Conservation (phyloP, 2,113 vertebrate genomes). For the Rhineura floridana region DNA sequence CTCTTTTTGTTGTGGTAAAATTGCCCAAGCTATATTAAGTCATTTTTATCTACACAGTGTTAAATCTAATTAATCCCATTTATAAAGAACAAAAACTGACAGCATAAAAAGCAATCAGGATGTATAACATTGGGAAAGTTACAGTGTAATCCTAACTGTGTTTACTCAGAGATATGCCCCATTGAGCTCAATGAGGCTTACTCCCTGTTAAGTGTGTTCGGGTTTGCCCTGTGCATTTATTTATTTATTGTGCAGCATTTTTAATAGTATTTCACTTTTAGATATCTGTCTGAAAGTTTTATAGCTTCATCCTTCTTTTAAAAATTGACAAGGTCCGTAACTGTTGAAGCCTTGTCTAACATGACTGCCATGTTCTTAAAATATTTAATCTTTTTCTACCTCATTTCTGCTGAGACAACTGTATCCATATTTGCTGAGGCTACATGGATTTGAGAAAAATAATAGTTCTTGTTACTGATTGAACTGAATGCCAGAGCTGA, state of each 20-base stretch:
- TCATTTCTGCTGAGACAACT: background rate
- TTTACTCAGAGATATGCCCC: background rate
- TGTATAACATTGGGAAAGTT: background rate
- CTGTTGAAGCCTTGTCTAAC: background rate
- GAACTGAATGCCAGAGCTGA: background rate
- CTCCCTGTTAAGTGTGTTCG: background rate
- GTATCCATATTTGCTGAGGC: background rate
- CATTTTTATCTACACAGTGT: background rate
- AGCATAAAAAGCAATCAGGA: background rate
- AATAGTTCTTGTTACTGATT: background rate
- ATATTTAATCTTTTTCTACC: background rate
- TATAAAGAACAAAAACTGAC: background rate
- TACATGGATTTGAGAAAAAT: background rate
- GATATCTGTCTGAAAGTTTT: background rate
- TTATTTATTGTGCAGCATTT: background rate
- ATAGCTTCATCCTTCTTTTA: accelerated
- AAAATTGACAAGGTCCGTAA: background rate
- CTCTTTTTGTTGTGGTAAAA: background rate
- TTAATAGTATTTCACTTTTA: background rate
- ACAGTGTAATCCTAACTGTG: background rate
- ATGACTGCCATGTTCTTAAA: background rate
- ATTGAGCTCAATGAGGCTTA: background rate
- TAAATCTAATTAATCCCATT: background rate
- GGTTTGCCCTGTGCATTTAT: background rate
- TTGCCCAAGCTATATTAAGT: background rate